Conservation (phyloP, 2,797 vertebrate species). For the Sebastes paucispinis region DNA sequence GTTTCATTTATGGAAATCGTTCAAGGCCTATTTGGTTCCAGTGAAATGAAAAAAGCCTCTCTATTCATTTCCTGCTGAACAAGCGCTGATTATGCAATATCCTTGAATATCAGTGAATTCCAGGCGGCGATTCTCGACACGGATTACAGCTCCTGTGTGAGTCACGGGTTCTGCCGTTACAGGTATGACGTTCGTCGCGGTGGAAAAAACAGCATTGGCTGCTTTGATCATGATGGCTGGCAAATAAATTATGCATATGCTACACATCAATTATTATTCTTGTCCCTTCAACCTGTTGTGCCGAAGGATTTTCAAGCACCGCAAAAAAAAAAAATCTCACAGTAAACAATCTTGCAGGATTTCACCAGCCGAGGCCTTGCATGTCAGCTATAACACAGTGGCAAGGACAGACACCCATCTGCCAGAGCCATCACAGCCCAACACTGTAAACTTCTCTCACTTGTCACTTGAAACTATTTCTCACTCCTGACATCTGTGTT, state of each 20-base stretch:
- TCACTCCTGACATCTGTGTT: constrained; percentile 75
- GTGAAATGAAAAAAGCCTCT: constrained; percentile 29
- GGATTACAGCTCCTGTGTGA: constrained; percentile 31
- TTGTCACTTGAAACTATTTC: constrained; percentile 69
- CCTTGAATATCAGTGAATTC: constrained; percentile 44
- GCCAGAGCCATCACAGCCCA: constrained; percentile 30
- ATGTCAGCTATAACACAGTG: constrained; percentile 20
- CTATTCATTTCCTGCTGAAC: constrained; percentile 56
- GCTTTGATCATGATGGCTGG: constrained; percentile 53
- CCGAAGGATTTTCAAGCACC: constrained; percentile 6
- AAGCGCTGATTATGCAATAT: constrained; percentile 46
- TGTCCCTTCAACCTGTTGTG: constrained; percentile 57
- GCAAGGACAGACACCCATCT: constrained; percentile 51
- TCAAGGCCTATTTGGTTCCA: constrained; percentile 42
- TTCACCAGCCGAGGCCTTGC: constrained; percentile 14
- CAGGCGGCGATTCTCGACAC: constrained; percentile 13
- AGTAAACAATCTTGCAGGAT: constrained; percentile 35
- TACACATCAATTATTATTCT: constrained; percentile 58
- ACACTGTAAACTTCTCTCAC: constrained; percentile 51
- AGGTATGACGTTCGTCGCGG: constrained; percentile 19
- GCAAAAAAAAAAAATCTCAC: not conserved
- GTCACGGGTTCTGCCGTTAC: constrained; percentile 15
- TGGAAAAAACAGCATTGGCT: not conserved
- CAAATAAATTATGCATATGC: constrained; percentile 61
- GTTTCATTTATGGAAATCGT: constrained; percentile 65